Base-by-base conservation (phyloP, 1,140 invertebrate genomes). In the Meloidogyne chitwoodi region DNA sequence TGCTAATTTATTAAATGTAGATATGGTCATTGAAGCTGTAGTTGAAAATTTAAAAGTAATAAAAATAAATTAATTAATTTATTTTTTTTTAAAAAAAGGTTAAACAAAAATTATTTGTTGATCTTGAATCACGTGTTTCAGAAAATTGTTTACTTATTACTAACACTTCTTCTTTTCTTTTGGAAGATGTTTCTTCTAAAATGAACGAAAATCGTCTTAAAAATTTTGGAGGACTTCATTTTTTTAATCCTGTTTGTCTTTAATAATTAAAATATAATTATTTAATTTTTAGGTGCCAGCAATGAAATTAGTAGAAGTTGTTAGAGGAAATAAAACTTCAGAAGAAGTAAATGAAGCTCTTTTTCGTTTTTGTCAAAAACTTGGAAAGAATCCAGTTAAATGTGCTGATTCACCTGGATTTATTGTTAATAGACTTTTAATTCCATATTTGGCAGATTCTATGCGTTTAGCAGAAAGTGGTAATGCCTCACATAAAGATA, bases 121-220 rank as follows among this genome's bases (percentile, higher is more conserved):
- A 56, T 56, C n/a, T 56, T n/a, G 48, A 56, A 56, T 56, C 48
- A 19, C 48, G 48, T 56, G 48, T 56, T n/a, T 56, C 27, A 19
- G 31, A 65, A 16, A 80, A 82, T 56, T 83, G 82, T 44, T 70
- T 90, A 74, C 93, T 95, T 88, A 92, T 92, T 2, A 93, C 92
- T 12, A 95, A 96, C 86, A 95, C 94, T 2, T 94, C 93, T 11
- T 94, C 93, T 0, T 88, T 96, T 11, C 91, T 92, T 16, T 92
- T 95, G 80, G 90, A 89, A 74, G 93, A 94, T 81, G 94, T 96
- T 83, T 91, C 92, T n/a, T 78, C 81, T 70, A 83, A 91, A 19
- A 89, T 90, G 26, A 61, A 34, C 11, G 79, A 88, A 22, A 83
- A 90, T 68, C 83, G 88, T 77, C 76, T 41, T 27, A 90, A 91